A percentile compares a stretch with the other conserved stretches of the same genome.
Conservation (phyloP, 2,113 vertebrate genomes). For the Paratilapia polleni region DNA sequence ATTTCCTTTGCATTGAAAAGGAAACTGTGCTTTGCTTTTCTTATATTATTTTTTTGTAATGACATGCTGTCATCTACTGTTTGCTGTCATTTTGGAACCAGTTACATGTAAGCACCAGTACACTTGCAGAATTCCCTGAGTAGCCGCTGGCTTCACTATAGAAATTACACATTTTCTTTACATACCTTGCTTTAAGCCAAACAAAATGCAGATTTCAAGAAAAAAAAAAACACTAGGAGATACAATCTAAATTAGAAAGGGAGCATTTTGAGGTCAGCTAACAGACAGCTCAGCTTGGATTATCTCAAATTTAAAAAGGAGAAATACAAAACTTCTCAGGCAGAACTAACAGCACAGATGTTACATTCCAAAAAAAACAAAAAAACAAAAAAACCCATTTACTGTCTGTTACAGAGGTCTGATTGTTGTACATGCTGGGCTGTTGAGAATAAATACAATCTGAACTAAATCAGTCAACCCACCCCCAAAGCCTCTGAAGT, state of each 20-base stretch:
- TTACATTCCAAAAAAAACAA: neutral
- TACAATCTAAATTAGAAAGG: neutral
- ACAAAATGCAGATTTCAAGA: neutral
- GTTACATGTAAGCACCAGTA: neutral
- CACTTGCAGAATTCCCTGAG: neutral
- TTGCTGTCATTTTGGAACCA: neutral
- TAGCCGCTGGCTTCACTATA: neutral
- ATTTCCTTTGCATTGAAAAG: constrained; percentile 3
- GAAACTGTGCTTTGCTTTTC: neutral
- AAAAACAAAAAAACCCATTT: neutral
- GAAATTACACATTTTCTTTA: neutral
- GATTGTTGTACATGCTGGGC: neutral
- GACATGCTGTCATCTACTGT: constrained; percentile 21
- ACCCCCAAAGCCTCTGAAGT: neutral
- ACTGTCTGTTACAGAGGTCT: neutral
- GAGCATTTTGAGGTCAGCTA: constrained; percentile 4
- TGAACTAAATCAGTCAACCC: neutral
- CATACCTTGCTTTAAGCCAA: neutral
- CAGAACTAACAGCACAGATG: constrained; percentile 23
- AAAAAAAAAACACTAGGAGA: neutral
- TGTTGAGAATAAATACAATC: constrained; percentile 10
- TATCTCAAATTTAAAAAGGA: constrained; percentile 29
- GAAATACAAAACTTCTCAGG: constrained; percentile 33
- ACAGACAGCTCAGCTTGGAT: constrained; percentile 10
- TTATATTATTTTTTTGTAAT: constrained; percentile 22